Conservation (phyloP, 2,113 vertebrate species). For the Scytalopus superciliaris region DNA sequence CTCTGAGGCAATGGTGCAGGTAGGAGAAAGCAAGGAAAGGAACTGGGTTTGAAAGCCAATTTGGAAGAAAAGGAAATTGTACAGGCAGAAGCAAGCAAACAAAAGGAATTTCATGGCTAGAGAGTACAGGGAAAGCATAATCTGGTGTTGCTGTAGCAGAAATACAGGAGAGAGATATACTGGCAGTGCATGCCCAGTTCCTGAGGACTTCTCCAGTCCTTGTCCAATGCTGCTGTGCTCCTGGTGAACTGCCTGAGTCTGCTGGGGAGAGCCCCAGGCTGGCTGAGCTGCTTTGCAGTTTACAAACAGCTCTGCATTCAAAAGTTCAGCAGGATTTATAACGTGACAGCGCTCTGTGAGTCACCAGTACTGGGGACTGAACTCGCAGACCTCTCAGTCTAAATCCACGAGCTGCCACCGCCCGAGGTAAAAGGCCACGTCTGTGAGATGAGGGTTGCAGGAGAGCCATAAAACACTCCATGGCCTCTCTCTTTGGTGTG, state of each 20-base stretch:
- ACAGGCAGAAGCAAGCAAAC: background rate
- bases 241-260: background rate
- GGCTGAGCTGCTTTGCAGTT: background rate
- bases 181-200: background rate
- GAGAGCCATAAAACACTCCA: background rate
- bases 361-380: conserved; percentile 8
- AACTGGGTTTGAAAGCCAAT: background rate
- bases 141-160: background rate
- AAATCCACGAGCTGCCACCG: conserved; percentile 24
- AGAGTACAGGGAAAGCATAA: background rate
- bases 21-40: background rate
- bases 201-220: background rate
- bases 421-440: background rate
- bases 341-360: background rate
- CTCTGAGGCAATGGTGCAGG: background rate
- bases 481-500: background rate
- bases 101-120: background rate
- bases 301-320: background rate
- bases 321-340: conserved; percentile 27
- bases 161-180: background rate
- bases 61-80: background rate
- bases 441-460: background rate
- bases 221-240: background rate
- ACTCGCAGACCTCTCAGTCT: background rate
- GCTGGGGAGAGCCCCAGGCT: background rate